Base-by-base conservation (phyloP, 2,888 invertebrate species). In the Cerastoderma edule region DNA sequence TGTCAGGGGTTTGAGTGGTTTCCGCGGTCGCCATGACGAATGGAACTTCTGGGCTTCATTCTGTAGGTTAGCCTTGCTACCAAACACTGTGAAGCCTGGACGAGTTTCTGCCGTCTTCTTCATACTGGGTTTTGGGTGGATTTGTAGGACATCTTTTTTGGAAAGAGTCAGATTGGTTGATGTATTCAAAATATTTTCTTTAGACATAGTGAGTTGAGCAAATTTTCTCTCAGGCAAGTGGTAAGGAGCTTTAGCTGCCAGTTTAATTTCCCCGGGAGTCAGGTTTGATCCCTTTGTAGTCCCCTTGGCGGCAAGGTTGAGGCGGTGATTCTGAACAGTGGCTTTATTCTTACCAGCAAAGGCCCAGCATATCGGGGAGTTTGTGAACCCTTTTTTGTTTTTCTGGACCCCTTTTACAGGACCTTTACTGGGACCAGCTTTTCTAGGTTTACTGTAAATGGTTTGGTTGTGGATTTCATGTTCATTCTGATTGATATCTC, bases 341-440 rank as follows among this genome's bases (percentile, higher is more conserved):
- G 85, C 83, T 65, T 72, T 71, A 53, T 83, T 82, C 22, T 77
- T 87, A 16, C 85, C 87, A 28, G 85, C 80, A 56, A 85, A 85
- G 13, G 85, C 80, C 85, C 86, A 85, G 24, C 67, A 77, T 16
- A 78, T 63, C 16, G 79, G 83, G 0, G 83, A 80, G 1, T 39
- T 60, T 5, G 66, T 50, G 6, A 48, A 32, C 27, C 75, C 75
- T 27, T 70, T 79, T 10, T 53, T 77, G 33, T 66, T 66, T 24
- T 22, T 57, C 22, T 68, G 35, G 27, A n/a, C 33, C 8, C 67
- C 54, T 53, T 69, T 75, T 28, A 48, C 66, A 0, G 35, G 33
- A 10, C 28, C 60, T 8, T 64, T 64, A 33, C 24, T 72, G 46
- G 22, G 4, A 13, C 22, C 19, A 16, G 22, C 28, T n/a, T 28